A percentile compares a stretch with the other conserved stretches of the same genome.
These are phyloP conservation scores for Dipus sagitta DNA, from an alignment of 2,797 vertebrate species.

Conservation along the genomic window DNA sequence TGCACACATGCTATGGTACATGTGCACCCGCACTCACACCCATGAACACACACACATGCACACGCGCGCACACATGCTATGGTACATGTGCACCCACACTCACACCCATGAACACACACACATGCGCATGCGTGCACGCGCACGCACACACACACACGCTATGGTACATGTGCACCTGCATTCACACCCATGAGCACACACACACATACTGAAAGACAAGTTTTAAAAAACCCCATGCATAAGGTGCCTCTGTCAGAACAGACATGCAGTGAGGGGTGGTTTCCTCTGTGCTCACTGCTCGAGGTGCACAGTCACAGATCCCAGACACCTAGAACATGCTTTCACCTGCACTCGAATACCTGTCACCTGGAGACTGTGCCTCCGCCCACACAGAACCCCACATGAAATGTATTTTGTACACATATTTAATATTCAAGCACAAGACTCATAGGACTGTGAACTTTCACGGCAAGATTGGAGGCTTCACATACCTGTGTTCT, in stretches of 20 bases:
- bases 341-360: not conserved
- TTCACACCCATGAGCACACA: too few relatives aligned
- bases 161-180: too few relatives aligned
- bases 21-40: too few relatives aligned
- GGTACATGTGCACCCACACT: too few relatives aligned
- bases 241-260: not conserved
- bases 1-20: too few relatives aligned
- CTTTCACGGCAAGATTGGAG: constrained; percentile 62
- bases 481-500: constrained; percentile 74
- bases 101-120: too few relatives aligned
- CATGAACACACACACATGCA: too few relatives aligned
- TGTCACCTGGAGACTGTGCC: not conserved
- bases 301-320: not conserved
- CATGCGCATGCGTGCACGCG: too few relatives aligned
- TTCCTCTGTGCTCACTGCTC: not conserved
- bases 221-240: too few relatives aligned
- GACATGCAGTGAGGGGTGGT: not conserved
- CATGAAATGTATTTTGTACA: not conserved
- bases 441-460: constrained; percentile 65
- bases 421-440: constrained; percentile 46
- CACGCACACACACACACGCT: too few relatives aligned
- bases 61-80: too few relatives aligned
- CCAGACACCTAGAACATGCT: constrained; percentile 8
- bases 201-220: too few relatives aligned
- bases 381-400: not conserved